Conservation (phyloP, 2,888 invertebrate species). For the Synanthedon vespiformis region DNA sequence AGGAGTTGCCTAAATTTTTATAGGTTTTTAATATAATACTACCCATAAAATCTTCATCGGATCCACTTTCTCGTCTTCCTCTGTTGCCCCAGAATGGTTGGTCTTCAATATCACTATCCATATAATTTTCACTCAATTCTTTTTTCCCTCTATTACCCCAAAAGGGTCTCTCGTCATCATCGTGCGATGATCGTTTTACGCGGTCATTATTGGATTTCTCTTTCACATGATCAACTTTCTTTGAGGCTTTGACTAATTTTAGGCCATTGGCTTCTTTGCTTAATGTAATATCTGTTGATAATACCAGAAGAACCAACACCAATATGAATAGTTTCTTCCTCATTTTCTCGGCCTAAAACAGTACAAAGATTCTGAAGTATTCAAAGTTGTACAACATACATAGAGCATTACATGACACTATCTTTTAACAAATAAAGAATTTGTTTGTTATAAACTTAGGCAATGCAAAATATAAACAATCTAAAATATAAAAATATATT, state of each 20-base stretch:
- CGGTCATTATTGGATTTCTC: conserved; percentile 26
- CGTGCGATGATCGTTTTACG: conserved; percentile 33
- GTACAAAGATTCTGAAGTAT: neutral
- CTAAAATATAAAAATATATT: no score
- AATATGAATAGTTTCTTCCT: conserved; percentile 28
- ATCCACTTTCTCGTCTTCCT: conserved; percentile 37
- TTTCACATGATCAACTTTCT: conserved; percentile 21
- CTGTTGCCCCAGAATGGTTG: conserved; percentile 53
- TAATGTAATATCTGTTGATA: conserved; percentile 30
- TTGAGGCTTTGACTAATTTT: conserved; percentile 21
- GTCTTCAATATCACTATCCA: conserved; percentile 20
- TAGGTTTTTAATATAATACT: conserved; percentile 7
- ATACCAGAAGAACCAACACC: conserved; percentile 29
- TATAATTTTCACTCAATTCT: conserved; percentile 6
- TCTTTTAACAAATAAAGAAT: no score
- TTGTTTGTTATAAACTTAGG: no score
- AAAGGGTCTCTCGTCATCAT: conserved; percentile 29
- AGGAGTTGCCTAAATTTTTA: conserved; percentile 12
- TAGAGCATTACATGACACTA: no score
- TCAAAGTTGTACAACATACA: no score
- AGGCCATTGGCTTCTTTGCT: conserved; percentile 33
- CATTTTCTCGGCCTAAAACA: conserved; percentile 32
- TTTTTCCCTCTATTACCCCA: conserved; percentile 35
- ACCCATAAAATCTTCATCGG: conserved; percentile 23
- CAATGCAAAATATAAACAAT: no score